A percentile compares a stretch with the other conserved stretches of the same genome.
Conservation (phyloP, 2,888 invertebrate species). For the Dusona sp. region DNA sequence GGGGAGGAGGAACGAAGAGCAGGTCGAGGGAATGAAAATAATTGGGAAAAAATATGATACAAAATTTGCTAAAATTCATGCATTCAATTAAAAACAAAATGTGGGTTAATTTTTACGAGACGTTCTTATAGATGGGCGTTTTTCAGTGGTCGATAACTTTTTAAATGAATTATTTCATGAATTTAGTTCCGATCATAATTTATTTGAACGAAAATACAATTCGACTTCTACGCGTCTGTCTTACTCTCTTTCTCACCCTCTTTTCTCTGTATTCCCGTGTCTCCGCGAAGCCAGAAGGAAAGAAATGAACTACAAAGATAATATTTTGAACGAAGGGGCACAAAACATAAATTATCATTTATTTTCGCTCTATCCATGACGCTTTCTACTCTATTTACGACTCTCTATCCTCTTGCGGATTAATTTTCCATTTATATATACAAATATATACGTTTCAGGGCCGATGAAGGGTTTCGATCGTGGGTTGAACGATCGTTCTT, state of each 20-base stretch:
- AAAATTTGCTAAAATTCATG: neutral
- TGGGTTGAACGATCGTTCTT: conserved; percentile 57
- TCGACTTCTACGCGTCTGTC: neutral
- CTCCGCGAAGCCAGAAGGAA: neutral
- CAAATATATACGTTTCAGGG: conserved; percentile 52
- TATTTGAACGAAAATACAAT: conserved; percentile 37
- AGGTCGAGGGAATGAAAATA: conserved; percentile 10
- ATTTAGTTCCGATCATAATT: conserved; percentile 38
- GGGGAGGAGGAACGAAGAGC: neutral
- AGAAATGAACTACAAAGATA: neutral
- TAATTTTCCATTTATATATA: conserved; percentile 58
- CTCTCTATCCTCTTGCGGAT: conserved; percentile 56
- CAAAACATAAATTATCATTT: conserved; percentile 24
- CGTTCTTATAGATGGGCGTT: neutral
- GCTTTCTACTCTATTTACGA: conserved; percentile 65
- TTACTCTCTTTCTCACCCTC: conserved; percentile 24
- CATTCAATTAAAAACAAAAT: neutral
- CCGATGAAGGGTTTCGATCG: conserved; percentile 60
- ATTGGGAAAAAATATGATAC: neutral
- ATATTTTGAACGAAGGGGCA: neutral
- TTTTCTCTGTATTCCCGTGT: conserved; percentile 18
- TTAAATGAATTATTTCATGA: neutral
- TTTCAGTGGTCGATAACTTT: neutral
- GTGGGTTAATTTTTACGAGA: neutral
- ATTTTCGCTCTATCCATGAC: conserved; percentile 57